phyloP scores from a whole-genome alignment of 2,113 vertebrate genomes.

The Empidonax traillii region DNA sequence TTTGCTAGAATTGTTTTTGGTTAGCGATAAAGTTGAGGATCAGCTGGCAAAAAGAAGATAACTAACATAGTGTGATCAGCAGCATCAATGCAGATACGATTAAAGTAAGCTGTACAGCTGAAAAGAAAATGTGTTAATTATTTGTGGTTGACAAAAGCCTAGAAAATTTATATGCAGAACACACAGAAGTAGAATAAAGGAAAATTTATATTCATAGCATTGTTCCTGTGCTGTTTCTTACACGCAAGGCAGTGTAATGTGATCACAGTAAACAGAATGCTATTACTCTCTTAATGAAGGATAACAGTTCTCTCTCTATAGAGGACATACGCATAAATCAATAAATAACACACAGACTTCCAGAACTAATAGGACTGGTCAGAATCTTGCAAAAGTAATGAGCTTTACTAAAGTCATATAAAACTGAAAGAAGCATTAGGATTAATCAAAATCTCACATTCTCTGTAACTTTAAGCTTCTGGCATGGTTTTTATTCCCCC shows the following conservation, averaged over 20 bases:
- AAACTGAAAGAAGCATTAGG: background rate
- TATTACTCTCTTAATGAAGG: background rate
- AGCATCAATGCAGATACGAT: background rate
- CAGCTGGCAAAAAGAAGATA: background rate
- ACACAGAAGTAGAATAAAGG: background rate
- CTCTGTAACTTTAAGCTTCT: background rate
- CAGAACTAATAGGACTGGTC: background rate
- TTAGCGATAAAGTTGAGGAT: background rate
- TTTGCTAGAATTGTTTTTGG: background rate
- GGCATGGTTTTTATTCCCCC: background rate
- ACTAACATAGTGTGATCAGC: background rate
- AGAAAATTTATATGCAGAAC: background rate
- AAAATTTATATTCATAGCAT: background rate
- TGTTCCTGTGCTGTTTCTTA: background rate
- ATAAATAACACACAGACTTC: background rate
- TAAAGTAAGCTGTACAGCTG: background rate
- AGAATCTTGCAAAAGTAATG: background rate
- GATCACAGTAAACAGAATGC: background rate
- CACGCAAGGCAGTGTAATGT: background rate
- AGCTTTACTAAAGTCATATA: background rate
- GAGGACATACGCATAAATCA: fast-evolving
- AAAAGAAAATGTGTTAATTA: background rate
- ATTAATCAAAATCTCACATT: background rate
- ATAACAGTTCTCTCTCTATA: background rate
- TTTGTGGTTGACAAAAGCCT: background rate